Percentiles rank a stretch among this genome's conserved stretches.
Evolutionary conservation across 2,888 invertebrate genomes (phyloP).

Genomic region (Nemoura dubitans): DNA sequence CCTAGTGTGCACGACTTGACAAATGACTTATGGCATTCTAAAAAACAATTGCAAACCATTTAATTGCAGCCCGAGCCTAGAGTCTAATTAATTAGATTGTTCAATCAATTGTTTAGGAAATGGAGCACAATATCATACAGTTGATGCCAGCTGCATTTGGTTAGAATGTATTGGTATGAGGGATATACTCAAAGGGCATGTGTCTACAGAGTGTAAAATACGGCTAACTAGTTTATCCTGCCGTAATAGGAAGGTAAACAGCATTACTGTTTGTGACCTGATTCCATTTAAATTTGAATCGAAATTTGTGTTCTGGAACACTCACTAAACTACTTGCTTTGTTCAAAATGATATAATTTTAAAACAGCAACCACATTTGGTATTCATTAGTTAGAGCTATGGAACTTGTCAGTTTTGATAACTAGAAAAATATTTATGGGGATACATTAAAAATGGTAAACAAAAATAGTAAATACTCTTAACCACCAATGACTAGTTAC

Average conservation of each 20-base stretch:
- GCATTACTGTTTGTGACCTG: background rate
- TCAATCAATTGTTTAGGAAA: background rate
- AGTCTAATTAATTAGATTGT: background rate
- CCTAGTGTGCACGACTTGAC: background rate
- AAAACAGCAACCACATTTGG: background rate
- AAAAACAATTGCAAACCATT: background rate
- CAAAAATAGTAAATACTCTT: background rate
- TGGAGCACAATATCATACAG: background rate
- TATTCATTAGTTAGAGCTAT: background rate
- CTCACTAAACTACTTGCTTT: background rate
- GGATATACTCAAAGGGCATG: background rate
- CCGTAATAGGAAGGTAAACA: background rate
- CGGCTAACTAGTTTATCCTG: background rate
- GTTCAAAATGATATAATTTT: background rate
- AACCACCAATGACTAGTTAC: background rate
- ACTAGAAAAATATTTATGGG: constrained; percentile 7
- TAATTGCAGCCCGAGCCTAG: background rate
- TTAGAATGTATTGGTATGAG: background rate
- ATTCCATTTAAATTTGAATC: background rate
- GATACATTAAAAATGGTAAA: background rate
- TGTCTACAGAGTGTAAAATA: background rate
- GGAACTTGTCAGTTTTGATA: background rate
- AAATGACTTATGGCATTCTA: background rate
- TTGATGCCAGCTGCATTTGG: background rate
- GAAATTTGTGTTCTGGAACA: background rate